Evolutionary conservation across 1,140 invertebrate genomes (phyloP).

Genomic region (Microplitis mediator): DNA sequence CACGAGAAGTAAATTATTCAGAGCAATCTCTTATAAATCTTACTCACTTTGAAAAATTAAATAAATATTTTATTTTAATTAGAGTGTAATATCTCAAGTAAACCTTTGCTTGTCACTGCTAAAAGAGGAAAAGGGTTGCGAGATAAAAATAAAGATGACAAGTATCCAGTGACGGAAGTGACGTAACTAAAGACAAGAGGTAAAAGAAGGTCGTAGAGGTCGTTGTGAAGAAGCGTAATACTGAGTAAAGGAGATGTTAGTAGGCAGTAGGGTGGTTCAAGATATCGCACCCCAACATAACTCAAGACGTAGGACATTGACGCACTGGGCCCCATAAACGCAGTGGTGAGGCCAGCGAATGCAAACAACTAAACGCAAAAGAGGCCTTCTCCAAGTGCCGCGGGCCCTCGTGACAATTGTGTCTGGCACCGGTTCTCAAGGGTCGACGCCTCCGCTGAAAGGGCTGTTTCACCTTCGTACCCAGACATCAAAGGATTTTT

Average conservation of each 20-base stretch:
- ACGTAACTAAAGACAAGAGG: too few relatives aligned
- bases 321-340: not conserved
- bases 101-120: too few relatives aligned
- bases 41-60: too few relatives aligned
- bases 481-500: slow-evolving; percentile 29
- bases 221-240: not conserved
- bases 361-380: slow-evolving; percentile 36
- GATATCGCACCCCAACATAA: too few relatives aligned
- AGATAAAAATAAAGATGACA: too few relatives aligned
- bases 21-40: too few relatives aligned
- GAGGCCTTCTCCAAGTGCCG: slow-evolving; percentile 37
- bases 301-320: slow-evolving; percentile 3
- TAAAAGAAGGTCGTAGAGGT: not conserved
- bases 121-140: not conserved
- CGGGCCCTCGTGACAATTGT: slow-evolving; percentile 52
- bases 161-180: too few relatives aligned
- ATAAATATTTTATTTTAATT: too few relatives aligned
- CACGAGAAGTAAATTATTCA: too few relatives aligned
- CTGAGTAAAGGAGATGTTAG: not conserved
- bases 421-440: slow-evolving; percentile 52
- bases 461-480: slow-evolving; percentile 38
- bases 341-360: not conserved
- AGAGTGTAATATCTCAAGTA: too few relatives aligned
- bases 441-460: slow-evolving; percentile 55
- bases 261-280: not conserved